Evolutionary conservation across 2,797 vertebrate species (phyloP).

Genomic region (Sphenopsis melanotis): DNA sequence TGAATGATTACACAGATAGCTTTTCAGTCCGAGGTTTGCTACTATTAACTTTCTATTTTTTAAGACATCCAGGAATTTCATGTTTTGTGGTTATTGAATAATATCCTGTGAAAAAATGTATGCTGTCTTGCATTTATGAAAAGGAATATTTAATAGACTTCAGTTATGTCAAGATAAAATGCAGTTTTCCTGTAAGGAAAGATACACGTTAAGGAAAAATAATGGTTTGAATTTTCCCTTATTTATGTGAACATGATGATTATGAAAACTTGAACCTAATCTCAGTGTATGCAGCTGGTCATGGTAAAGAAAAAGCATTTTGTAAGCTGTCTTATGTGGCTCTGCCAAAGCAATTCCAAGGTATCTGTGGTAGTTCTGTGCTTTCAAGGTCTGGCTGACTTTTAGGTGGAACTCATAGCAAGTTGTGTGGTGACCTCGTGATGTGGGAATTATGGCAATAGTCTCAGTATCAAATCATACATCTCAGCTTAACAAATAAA

Average conservation of each 20-base stretch:
- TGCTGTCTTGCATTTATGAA: background rate
- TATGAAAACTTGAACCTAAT: slow-evolving; percentile 17
- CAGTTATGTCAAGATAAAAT: slow-evolving; percentile 12
- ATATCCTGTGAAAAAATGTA: background rate
- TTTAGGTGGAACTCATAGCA: background rate
- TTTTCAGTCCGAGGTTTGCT: background rate
- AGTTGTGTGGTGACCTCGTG: background rate
- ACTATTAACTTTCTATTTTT: background rate
- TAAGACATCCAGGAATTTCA: background rate
- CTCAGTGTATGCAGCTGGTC: slow-evolving; percentile 1
- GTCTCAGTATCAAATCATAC: background rate
- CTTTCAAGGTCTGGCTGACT: background rate
- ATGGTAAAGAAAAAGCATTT: background rate
- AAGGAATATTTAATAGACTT: background rate
- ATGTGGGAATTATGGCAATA: background rate
- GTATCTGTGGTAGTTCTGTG: background rate
- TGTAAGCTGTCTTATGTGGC: background rate
- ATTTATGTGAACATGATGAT: background rate
- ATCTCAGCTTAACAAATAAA: background rate
- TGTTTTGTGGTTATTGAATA: background rate
- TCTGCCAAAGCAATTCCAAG: slow-evolving; percentile 5
- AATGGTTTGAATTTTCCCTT: slow-evolving; percentile 21
- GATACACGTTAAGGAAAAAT: background rate
- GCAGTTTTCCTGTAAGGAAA: slow-evolving; percentile 2
- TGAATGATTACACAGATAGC: slow-evolving; percentile 44